Evolutionary conservation across 2,113 vertebrate genomes (phyloP).

Genomic region (Nannospalax galili): DNA sequence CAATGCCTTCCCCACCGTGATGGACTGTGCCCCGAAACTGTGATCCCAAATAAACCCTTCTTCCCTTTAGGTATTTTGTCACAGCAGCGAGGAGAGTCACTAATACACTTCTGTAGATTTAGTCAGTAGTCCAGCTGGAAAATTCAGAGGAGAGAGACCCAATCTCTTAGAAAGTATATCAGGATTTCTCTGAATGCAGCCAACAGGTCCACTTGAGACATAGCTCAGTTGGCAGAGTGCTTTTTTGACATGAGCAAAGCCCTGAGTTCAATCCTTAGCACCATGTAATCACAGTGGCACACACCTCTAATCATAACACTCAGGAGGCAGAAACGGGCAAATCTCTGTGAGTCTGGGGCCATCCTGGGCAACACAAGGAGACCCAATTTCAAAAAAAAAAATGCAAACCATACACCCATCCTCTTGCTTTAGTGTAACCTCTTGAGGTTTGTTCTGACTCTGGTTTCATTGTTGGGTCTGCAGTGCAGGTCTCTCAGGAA

Average conservation of each 20-base stretch:
- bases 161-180: neutral
- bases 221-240: neutral
- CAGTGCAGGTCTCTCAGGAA: neutral
- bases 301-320: neutral
- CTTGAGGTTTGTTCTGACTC: neutral
- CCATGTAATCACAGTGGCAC: neutral
- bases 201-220: neutral
- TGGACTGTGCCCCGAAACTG: neutral
- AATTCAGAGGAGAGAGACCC: neutral
- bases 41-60: neutral
- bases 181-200: neutral
- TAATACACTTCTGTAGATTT: fast-evolving
- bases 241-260: too few relatives aligned
- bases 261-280: neutral
- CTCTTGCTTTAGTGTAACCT: neutral
- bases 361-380: neutral
- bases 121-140: neutral
- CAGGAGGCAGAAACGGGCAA: neutral
- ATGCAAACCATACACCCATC: too few relatives aligned
- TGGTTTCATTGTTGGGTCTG: neutral
- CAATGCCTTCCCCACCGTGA: neutral
- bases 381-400: too few relatives aligned
- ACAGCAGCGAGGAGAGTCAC: neutral
- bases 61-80: too few relatives aligned
- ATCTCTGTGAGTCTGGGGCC: neutral